These are phyloP conservation scores for Galeopterus variegatus DNA, from an alignment of 2,113 vertebrate species.

Conservation along the genomic window DNA sequence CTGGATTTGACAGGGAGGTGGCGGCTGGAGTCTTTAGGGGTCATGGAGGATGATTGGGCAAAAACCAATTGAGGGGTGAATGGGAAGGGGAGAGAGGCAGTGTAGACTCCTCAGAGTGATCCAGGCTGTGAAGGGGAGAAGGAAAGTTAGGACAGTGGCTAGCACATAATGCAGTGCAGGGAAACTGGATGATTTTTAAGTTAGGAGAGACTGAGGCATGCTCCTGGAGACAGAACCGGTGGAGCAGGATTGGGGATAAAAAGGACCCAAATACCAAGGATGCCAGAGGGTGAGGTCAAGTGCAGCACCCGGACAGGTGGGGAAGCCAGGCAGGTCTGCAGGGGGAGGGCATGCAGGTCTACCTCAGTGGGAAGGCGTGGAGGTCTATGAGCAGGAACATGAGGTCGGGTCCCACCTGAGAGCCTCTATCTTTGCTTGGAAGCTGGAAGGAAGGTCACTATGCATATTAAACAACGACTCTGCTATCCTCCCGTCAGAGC, in stretches of 20 bases:
- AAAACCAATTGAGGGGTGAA: background rate
- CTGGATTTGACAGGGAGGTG: background rate
- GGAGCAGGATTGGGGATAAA: background rate
- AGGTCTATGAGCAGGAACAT: background rate
- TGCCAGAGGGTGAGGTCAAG: background rate
- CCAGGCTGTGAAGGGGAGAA: background rate
- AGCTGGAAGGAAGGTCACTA: background rate
- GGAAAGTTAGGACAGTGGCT: background rate
- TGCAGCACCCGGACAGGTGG: too few species aligned
- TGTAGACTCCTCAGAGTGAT: background rate
- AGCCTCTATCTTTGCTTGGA: background rate
- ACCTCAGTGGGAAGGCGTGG: too few species aligned
- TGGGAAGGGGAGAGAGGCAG: background rate
- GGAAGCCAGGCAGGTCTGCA: background rate
- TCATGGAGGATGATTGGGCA: background rate
- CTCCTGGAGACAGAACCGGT: background rate
- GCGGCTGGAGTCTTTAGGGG: fast-evolving
- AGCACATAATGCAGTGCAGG: background rate
- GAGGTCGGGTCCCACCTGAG: background rate
- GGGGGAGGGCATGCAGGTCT: background rate
- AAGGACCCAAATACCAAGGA: background rate
- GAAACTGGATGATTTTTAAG: background rate
- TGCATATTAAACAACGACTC: background rate
- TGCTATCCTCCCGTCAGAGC: background rate
- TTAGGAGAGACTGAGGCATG: background rate